These are phyloP conservation scores for Nomada flava DNA, from an alignment of 2,888 invertebrate species.

Conservation along the genomic window DNA sequence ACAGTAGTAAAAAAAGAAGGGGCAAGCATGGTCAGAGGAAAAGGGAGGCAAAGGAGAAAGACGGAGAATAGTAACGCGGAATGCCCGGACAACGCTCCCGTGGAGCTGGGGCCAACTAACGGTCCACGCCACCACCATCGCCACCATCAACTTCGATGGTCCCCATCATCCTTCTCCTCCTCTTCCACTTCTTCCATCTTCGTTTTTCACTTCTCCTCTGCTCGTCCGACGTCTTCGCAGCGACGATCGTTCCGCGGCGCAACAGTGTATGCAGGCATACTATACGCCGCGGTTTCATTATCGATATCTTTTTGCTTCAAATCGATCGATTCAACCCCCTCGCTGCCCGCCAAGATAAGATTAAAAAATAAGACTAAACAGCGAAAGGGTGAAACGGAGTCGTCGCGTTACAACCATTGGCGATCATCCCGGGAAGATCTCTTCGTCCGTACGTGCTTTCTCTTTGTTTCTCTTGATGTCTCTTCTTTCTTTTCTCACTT, in stretches of 20 bases:
- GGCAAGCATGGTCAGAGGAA: constrained; percentile 35
- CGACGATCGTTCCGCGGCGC: neutral
- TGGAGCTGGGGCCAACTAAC: constrained; percentile 83
- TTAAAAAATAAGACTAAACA: too few relatives aligned
- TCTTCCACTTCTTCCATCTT: constrained; percentile 36
- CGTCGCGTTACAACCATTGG: neutral
- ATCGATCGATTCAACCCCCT: neutral
- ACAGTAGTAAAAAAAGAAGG: constrained; percentile 45
- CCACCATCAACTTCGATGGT: constrained; percentile 66
- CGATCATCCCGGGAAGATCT: neutral
- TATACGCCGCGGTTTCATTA: neutral
- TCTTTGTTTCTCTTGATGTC: neutral
- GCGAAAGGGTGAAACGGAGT: too few relatives aligned
- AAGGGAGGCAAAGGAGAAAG: constrained; percentile 43
- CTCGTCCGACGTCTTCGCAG: constrained; percentile 23
- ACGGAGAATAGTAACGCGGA: constrained; percentile 71
- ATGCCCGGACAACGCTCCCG: constrained; percentile 83
- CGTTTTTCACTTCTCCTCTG: constrained; percentile 33
- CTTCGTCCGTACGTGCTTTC: neutral
- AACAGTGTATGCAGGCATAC: neutral
- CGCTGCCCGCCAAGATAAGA: too few relatives aligned
- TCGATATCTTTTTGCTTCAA: neutral
- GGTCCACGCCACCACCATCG: constrained; percentile 81
- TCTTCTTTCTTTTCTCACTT: neutral
- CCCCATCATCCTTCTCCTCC: constrained; percentile 68